These are phyloP conservation scores for Trachops cirrhosus DNA, from an alignment of 2,797 vertebrate genomes.

Conservation along the genomic window DNA sequence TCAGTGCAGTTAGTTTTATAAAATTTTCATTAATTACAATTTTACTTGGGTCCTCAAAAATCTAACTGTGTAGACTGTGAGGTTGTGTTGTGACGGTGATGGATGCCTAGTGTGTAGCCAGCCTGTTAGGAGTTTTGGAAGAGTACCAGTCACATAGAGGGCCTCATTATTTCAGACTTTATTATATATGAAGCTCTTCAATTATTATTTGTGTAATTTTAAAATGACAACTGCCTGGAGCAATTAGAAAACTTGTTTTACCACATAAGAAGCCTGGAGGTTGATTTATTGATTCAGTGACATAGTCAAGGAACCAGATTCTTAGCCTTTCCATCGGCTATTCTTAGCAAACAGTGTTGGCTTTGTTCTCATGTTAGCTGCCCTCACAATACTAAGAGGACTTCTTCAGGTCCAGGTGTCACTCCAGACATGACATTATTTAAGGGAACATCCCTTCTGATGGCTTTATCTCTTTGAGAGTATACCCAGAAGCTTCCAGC, in stretches of 20 bases:
- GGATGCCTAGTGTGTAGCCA: not conserved
- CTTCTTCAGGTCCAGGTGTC: not conserved
- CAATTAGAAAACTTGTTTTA: conserved; percentile 14
- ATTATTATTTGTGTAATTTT: not conserved
- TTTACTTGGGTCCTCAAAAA: not conserved
- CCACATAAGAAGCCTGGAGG: not conserved
- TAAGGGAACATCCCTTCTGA: not conserved
- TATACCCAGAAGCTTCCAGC: not conserved
- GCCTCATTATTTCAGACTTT: not conserved
- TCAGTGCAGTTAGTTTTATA: not conserved
- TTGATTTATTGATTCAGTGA: not conserved
- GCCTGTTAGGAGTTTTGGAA: not conserved
- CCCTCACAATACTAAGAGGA: not conserved
- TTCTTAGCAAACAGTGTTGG: not conserved
- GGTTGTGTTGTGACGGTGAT: not conserved
- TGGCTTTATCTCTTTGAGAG: not conserved
- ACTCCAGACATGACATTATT: not conserved
- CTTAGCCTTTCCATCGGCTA: not conserved
- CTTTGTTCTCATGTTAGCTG: conserved; percentile 8
- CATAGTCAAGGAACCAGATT: not conserved
- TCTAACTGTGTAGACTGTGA: not conserved
- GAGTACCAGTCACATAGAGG: not conserved
- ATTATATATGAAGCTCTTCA: not conserved
- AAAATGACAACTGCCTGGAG: not conserved
- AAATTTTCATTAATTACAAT: not conserved